Evolutionary conservation across 1,140 invertebrate species (phyloP).

Genomic region (Drosophila nigromelanica): DNA sequence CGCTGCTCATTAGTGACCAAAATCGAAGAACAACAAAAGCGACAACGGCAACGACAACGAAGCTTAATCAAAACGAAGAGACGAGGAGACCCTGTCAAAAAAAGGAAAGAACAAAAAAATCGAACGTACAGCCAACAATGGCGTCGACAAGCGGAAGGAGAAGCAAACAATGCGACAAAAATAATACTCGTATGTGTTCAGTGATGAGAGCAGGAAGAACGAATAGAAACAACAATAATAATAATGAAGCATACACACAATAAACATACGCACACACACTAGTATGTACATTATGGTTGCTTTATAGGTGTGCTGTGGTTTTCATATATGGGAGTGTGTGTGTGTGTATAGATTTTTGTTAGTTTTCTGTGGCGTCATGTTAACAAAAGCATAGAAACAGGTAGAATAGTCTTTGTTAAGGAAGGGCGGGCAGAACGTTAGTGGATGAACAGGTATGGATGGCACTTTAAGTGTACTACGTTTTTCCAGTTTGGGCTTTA

Average conservation of each 20-base stretch:
- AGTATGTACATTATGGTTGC: conserved; percentile 46
- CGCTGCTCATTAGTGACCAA: conserved; percentile 76
- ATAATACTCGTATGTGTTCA: conserved; percentile 58
- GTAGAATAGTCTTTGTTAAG: conserved; percentile 7
- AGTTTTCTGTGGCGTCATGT: conserved; percentile 65
- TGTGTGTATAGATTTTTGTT: conserved; percentile 60
- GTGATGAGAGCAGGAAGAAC: conserved; percentile 48
- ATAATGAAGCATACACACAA: conserved; percentile 62
- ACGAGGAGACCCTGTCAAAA: conserved; percentile 43
- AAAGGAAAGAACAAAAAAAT: neutral
- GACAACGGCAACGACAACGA: conserved; percentile 26
- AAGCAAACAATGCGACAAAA: conserved; percentile 76
- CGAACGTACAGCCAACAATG: conserved; percentile 55
- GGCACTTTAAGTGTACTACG: conserved; percentile 31
- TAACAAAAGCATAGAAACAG: conserved; percentile 67
- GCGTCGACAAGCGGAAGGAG: conserved; percentile 58
- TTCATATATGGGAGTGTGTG: conserved; percentile 1
- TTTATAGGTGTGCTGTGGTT: conserved; percentile 62
- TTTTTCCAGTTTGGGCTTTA: conserved; percentile 18
- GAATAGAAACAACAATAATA: conserved; percentile 65
- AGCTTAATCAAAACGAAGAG: conserved; percentile 7
- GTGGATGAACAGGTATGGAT: neutral
- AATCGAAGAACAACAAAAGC: conserved; percentile 62
- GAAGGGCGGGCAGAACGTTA: neutral
- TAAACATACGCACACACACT: conserved; percentile 5